Base-by-base conservation (phyloP, 30 jellyfish, hydroid and myxozoan species). In the Hydra vulgaris region DNA sequence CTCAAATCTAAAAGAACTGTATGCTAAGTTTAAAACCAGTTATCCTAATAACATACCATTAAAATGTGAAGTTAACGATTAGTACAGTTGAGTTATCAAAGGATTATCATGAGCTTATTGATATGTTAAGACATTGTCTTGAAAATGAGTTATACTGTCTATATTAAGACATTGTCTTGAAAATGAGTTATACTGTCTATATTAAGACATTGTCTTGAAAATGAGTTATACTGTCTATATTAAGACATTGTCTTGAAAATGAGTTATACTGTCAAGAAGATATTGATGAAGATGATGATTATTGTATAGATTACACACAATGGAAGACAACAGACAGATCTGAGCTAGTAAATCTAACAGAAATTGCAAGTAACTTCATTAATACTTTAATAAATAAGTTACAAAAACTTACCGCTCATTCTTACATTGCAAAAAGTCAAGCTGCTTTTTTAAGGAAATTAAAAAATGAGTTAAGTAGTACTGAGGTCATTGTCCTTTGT, bases 351-450 rank as follows among this genome's bases (percentile, higher is more conserved):
- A 21, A 19, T 15, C 73, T 18, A n/a, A 68, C 73, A 21, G 53
- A 53, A 20, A 68, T 81, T 24, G 56, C 72, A 40, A 18, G 55
- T 20, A 87, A 76, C 21, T 84, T 84, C 54, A 56, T 84, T 24
- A 84, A 84, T 21, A 54, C 72, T 21, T 52, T 84, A 75, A 79
- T 70, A 40, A 83, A 85, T 23, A 85, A 85, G 85, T 84, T 85
- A 23, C 53, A 78, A 23, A 71, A 53, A 25, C 81, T 85, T 75
- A 85, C 94, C 16, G 66, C 8, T 26, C 94, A 85, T 78, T 85
- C 94, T 55, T 85, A 26, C 79, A 85, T 85, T 67, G 94, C 94
- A 1, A 73, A 27, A n/a, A 53, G 77, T n/a, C 88, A 85, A 66
- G 83, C 81, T 4, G 55, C 79, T 12, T 85, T 53, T 54, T 75